Base-by-base conservation (phyloP, 2,797 vertebrate species). In the Glossophaga mutica region DNA sequence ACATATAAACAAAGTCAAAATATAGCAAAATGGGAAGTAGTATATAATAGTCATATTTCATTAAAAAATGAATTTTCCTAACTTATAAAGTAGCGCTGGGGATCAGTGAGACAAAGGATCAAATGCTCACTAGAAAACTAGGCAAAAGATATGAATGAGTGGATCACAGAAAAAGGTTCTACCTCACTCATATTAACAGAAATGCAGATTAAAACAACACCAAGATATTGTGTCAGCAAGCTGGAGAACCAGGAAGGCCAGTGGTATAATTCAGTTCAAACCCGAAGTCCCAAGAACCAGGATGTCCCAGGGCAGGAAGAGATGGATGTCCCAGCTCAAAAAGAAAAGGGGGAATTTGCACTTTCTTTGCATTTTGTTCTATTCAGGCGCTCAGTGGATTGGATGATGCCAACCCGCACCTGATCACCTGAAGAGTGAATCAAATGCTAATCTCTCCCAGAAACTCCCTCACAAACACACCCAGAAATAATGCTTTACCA, bases 81-180 rank as follows among this genome's bases (percentile, higher is more conserved):
- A 81, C 46, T 90, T 87, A 48, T 59, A 84, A 94, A 39, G 37
- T 82, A 32, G 34, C 77, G 48, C 32, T 90, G 57, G 88, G 67
- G 77, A 74, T 89, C 73, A 48, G 11, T 10, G 52, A 91, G 74
- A 90, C 82, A 91, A 97, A 90, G 78, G 86, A 44, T 19, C 52
- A 90, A 82, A 59, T 55, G 9, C 37, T 70, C 29, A 42, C 1
- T n/a, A 71, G 57, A 65, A 92, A 79, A 87, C 26, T 42, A 73
- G 29, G 32, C n/a, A 70, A 84, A 95, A 42, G 5, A 52, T 42
- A 34, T 59, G 37, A 71, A 76, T 3, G 65, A 89, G 37, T 22
- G 9, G 18, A 29, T 84, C 67, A 57, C 37, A 73, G 55, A 55
- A 91, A 83, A 92, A 26, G 6, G 7, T 74, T 87, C 50, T n/a